These are phyloP conservation scores for Spodoptera littoralis DNA, from an alignment of 2,888 invertebrate species.

Conservation along the genomic window DNA sequence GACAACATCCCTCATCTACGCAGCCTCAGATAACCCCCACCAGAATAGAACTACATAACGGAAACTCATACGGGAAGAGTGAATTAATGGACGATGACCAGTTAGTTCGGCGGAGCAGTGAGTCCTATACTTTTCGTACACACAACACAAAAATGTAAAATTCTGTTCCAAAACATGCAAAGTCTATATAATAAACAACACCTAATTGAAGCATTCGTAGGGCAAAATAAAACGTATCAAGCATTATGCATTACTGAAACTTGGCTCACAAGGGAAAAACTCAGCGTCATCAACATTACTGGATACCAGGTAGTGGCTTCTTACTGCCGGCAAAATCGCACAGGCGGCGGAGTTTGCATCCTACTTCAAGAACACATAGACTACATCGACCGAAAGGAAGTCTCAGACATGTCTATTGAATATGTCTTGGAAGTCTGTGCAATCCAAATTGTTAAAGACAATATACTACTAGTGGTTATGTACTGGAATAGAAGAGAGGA, in stretches of 20 bases:
- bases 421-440: slow-evolving; percentile 9
- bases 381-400: neutral
- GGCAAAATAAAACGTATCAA: neutral
- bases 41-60: neutral
- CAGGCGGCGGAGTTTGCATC: slow-evolving; percentile 4
- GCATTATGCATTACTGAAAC: slow-evolving; percentile 20
- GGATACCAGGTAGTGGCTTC: slow-evolving; percentile 10
- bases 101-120: neutral
- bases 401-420: slow-evolving; percentile 3
- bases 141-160: neutral
- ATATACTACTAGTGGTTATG: slow-evolving; percentile 1
- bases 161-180: slow-evolving; percentile 17
- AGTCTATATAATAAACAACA: slow-evolving; percentile 19
- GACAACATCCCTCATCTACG: neutral
- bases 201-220: slow-evolving; percentile 11
- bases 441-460: neutral
- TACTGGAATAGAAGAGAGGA: slow-evolving; percentile 16
- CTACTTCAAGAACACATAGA: slow-evolving; percentile 1
- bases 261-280: neutral
- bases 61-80: neutral
- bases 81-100: neutral
- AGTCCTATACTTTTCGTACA: neutral
- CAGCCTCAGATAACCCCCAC: neutral
- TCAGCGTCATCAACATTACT: slow-evolving; percentile 1
- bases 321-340: slow-evolving; percentile 4